Conservation (phyloP, 1,140 invertebrate species). For the Coptotermes formosanus region DNA sequence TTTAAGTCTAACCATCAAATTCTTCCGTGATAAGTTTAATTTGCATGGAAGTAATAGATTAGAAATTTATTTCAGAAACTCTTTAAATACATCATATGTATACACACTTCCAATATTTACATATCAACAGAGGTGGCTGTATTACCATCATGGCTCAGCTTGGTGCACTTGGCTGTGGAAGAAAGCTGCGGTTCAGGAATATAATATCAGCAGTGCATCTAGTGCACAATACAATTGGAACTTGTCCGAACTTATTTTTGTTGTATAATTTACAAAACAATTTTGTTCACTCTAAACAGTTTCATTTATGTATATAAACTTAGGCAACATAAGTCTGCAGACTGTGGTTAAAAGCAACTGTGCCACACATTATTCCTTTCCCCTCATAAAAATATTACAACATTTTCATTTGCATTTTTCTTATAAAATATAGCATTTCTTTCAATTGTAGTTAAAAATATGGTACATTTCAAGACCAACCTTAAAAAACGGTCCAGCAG, state of each 20-base stretch:
- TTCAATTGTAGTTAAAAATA: not conserved
- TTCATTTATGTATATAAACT: constrained; percentile 43
- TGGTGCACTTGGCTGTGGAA: constrained; percentile 33
- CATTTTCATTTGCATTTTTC: not conserved
- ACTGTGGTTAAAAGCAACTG: constrained; percentile 23
- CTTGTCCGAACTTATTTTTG: not conserved
- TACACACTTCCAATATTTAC: not conserved
- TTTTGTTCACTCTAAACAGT: not conserved
- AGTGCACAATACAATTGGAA: not conserved
- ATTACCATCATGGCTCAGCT: constrained; percentile 43
- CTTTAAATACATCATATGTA: constrained; percentile 14
- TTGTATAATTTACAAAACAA: not conserved
- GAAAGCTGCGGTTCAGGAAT: not conserved
- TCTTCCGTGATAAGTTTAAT: not conserved
- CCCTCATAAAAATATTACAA: not conserved
- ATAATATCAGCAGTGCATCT: not conserved
- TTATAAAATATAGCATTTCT: not conserved
- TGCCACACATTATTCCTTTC: not conserved
- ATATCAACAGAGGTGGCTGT: constrained; percentile 39
- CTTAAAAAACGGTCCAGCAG: not conserved
- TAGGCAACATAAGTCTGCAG: constrained; percentile 26
- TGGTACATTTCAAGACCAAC: not conserved
- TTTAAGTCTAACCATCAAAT: too few species aligned
- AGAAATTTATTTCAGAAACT: not conserved
- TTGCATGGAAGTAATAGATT: not conserved